These are phyloP conservation scores for Boleophthalmus pectinirostris DNA, from an alignment of 2,113 vertebrate genomes.

Conservation along the genomic window DNA sequence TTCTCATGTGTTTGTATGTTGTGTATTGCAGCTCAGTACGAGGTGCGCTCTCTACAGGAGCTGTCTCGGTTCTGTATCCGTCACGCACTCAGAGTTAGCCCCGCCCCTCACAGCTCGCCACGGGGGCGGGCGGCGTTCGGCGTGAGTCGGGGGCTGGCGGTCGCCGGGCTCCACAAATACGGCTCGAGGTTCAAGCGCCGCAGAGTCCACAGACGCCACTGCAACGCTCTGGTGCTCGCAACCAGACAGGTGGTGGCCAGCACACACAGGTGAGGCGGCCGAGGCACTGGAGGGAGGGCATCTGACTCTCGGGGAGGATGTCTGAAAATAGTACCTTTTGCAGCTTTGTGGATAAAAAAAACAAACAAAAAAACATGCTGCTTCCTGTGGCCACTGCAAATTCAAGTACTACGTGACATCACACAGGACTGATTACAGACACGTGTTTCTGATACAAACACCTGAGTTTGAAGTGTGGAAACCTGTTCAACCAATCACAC, in stretches of 20 bases:
- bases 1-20: not conserved
- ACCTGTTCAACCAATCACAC: no score
- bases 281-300: no score
- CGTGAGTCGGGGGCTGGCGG: slow-evolving; percentile 63
- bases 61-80: slow-evolving; percentile 91
- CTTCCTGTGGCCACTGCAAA: no score
- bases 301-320: no score
- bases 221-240: slow-evolving; percentile 89
- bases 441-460: no score
- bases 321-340: no score
- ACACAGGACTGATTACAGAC: no score
- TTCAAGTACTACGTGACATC: no score
- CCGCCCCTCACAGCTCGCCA: slow-evolving; percentile 49
- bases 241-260: slow-evolving; percentile 87
- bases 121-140: slow-evolving; percentile 67
- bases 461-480: no score
- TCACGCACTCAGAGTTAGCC: slow-evolving; percentile 83
- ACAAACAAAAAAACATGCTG: no score
- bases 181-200: slow-evolving; percentile 86
- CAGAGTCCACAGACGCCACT: slow-evolving; percentile 83
- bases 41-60: slow-evolving; percentile 90
- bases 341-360: no score
- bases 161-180: slow-evolving; percentile 77
- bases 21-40: slow-evolving; percentile 79
- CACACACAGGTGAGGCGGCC: not conserved